Conservation (phyloP, 2,888 invertebrate genomes). For the Hydraecia micacea region DNA sequence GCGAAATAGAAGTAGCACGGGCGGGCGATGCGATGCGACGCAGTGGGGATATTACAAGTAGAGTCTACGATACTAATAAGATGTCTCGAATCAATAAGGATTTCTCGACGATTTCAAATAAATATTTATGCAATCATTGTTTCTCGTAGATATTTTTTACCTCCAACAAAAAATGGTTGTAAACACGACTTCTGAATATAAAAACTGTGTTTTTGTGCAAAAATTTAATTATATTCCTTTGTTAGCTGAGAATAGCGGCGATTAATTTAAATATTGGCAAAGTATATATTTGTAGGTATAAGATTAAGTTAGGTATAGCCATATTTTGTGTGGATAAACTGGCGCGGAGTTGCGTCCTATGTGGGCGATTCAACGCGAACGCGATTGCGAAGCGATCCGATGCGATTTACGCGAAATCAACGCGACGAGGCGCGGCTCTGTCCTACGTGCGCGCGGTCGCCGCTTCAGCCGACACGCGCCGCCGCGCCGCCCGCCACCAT, state of each 20-base stretch:
- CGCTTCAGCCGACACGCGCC: too few relatives aligned
- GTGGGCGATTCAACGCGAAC: too few relatives aligned
- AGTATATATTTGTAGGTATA: not conserved
- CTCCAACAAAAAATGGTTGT: conserved; percentile 31
- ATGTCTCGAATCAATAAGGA: conserved; percentile 48
- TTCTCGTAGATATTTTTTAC: conserved; percentile 29
- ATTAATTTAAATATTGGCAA: conserved; percentile 37
- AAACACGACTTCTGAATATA: conserved; percentile 45
- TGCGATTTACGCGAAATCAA: not conserved
- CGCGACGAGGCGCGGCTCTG: too few relatives aligned
- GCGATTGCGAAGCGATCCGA: too few relatives aligned
- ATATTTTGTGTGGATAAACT: too few relatives aligned
- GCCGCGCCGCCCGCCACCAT: too few relatives aligned
- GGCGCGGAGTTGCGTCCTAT: too few relatives aligned
- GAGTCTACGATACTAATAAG: conserved; percentile 41
- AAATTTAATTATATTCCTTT: conserved; percentile 49
- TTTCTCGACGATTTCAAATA: conserved; percentile 30
- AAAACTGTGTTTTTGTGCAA: conserved; percentile 43
- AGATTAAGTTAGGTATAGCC: conserved; percentile 17
- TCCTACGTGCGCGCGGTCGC: too few relatives aligned
- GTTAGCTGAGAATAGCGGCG: conserved; percentile 25
- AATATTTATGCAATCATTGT: conserved; percentile 51
- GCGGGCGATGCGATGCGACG: not conserved
- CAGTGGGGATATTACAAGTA: too few relatives aligned
- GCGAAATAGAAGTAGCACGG: not conserved